Evolutionary conservation across 53 echinoderm and acorn worm genomes (phyloP).

Genomic region (Antedon mediterranea): DNA sequence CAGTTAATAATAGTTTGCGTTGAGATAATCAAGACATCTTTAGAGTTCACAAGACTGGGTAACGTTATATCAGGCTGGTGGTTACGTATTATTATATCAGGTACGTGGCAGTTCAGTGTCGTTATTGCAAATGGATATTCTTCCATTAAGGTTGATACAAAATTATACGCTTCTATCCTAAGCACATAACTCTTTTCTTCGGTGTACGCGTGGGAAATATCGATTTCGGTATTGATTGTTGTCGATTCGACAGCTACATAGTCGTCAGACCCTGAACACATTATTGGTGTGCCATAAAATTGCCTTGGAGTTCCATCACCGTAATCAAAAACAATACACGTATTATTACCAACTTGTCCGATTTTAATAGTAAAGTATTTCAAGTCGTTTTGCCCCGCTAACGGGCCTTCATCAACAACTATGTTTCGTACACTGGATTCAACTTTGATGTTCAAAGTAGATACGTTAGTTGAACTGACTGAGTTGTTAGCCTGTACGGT

Average conservation of each 20-base stretch:
- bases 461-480: background rate
- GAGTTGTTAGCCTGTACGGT: background rate
- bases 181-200: background rate
- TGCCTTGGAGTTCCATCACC: background rate
- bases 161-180: background rate
- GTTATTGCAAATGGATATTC: background rate
- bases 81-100: background rate
- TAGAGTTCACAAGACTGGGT: background rate
- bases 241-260: background rate
- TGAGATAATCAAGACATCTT: background rate
- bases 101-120: background rate
- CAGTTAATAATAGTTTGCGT: background rate
- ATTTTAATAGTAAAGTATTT: background rate
- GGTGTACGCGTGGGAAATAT: background rate
- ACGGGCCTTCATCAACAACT: background rate
- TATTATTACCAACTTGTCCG: background rate
- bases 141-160: background rate
- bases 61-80: background rate
- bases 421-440: background rate
- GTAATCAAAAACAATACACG: background rate
- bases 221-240: background rate
- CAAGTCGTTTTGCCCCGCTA: background rate
- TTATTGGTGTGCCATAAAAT: background rate
- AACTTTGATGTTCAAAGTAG: background rate
- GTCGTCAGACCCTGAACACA: background rate